Evolutionary conservation across 2,888 invertebrate species (phyloP).

Genomic region (Drosophila mimica): DNA sequence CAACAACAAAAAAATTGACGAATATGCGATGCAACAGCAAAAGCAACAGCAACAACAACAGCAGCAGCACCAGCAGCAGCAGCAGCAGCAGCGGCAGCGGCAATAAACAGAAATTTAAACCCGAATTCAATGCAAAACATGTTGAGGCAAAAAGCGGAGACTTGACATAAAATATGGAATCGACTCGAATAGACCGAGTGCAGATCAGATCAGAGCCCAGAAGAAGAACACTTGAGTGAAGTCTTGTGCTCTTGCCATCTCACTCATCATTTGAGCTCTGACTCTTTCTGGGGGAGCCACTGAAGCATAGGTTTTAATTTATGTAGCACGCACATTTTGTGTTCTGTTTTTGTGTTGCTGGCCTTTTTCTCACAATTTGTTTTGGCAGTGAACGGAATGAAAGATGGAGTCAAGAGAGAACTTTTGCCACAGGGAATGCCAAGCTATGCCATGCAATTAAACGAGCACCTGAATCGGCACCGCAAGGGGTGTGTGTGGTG

Average conservation of each 20-base stretch:
- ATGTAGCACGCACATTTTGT: slow-evolving; percentile 79
- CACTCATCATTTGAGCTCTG: slow-evolving; percentile 13
- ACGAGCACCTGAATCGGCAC: slow-evolving; percentile 60
- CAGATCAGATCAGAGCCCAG: slow-evolving; percentile 40
- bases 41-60: slow-evolving; percentile 23
- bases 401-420: slow-evolving; percentile 35
- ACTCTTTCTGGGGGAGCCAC: slow-evolving; percentile 49
- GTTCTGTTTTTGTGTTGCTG: slow-evolving; percentile 58
- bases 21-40: slow-evolving; percentile 68
- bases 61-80: slow-evolving; percentile 37
- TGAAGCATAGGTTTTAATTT: slow-evolving; percentile 80
- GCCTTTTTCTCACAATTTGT: slow-evolving; percentile 78
- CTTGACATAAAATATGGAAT: slow-evolving; percentile 79
- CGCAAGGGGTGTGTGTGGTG: slow-evolving; percentile 31
- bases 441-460: slow-evolving; percentile 71
- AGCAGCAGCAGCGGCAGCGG: slow-evolving; percentile 33
- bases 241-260: slow-evolving; percentile 20
- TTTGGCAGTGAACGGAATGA: slow-evolving; percentile 69
- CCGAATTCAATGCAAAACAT: slow-evolving; percentile 81
- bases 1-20: slow-evolving; percentile 65
- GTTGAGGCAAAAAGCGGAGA: slow-evolving; percentile 59
- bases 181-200: slow-evolving; percentile 46
- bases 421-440: slow-evolving; percentile 49
- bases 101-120: slow-evolving; percentile 77
- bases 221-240: slow-evolving; percentile 34